Conservation (phyloP, 1,140 invertebrate genomes). For the Drosophila pectinifera region DNA sequence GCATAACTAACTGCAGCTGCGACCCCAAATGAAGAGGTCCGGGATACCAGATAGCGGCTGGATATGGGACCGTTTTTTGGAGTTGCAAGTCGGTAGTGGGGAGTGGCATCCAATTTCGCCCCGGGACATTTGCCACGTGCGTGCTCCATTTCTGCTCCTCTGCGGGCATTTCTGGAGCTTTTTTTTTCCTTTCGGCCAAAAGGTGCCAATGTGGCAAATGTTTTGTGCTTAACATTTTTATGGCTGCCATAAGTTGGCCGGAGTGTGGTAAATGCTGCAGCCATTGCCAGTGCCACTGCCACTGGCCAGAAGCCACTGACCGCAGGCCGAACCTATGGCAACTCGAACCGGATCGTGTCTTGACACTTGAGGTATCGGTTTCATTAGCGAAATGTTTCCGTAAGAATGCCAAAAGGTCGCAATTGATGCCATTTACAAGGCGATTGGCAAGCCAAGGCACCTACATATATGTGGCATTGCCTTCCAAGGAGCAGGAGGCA, state of each 20-base stretch:
- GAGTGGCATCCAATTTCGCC: slow-evolving; percentile 68
- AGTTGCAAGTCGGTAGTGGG: not conserved
- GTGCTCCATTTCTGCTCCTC: slow-evolving; percentile 68
- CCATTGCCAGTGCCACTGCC: slow-evolving; percentile 25
- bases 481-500: slow-evolving; percentile 11
- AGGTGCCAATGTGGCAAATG: slow-evolving; percentile 83
- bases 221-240: slow-evolving; percentile 80
- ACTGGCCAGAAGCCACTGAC: slow-evolving; percentile 55
- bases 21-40: slow-evolving; percentile 42
- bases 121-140: slow-evolving; percentile 61
- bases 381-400: slow-evolving; percentile 82
- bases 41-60: slow-evolving; percentile 5
- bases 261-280: slow-evolving; percentile 62
- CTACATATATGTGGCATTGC: slow-evolving; percentile 27
- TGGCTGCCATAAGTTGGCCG: slow-evolving; percentile 68
- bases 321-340: slow-evolving; percentile 44
- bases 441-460: slow-evolving; percentile 48
- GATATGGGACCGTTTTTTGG: not conserved
- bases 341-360: slow-evolving; percentile 34
- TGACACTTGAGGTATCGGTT: slow-evolving; percentile 82
- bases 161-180: not conserved
- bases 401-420: slow-evolving; percentile 81
- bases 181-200: slow-evolving; percentile 42
- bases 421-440: slow-evolving; percentile 79
- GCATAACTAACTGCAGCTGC: slow-evolving; percentile 58